Base-by-base conservation (phyloP, 2,113 vertebrate species). In the Nothoprocta perdicaria region DNA sequence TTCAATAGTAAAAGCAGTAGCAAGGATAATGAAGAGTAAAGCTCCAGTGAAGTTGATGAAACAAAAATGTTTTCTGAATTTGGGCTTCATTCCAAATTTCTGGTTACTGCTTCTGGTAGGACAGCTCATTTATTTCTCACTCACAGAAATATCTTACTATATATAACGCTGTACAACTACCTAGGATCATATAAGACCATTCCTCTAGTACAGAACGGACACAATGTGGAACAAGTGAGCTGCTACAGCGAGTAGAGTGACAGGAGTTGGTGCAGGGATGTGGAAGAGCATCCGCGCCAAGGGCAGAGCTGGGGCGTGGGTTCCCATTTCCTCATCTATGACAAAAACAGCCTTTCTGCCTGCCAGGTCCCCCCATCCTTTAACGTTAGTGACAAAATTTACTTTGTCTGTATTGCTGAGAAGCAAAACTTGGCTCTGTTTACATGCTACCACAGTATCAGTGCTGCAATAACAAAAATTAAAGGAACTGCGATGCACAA, bases 61-160 rank as follows among this genome's bases (percentile, higher is more conserved):
- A 95, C 52, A 87, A 38, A 92, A 84, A 84, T 85, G 71, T 65
- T 85, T 92, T 48, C 61, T 78, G 57, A 62, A 57, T 80, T 89
- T 91, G 57, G 87, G 79, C 87, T 92, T 91, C 43, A 53, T 40
- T 87, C 91, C 96, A 91, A 80, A 89, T 87, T 94, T 95, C 33
- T 80, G 14, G 50, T 80, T 85, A 35, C 33, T 69, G 2, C 52
- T 29, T 86, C 40, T 50, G 85, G 43, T 75, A 88, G 76, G 52
- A 53, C 29, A 93, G 43, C 52, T 89, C 79, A 78, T 87, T 93
- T 57, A 80, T 84, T 95, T 95, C 93, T 92, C 52, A 57, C 26
- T 85, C 80, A 71, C 35, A 83, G 83, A 89, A 89, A 77, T 60
- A 78, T 18, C 33, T 62, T 52, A 8, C 74, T 90, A 19, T 71